These are phyloP conservation scores for Ichneumon xanthorius DNA, from an alignment of 2,888 invertebrate species.

Conservation along the genomic window DNA sequence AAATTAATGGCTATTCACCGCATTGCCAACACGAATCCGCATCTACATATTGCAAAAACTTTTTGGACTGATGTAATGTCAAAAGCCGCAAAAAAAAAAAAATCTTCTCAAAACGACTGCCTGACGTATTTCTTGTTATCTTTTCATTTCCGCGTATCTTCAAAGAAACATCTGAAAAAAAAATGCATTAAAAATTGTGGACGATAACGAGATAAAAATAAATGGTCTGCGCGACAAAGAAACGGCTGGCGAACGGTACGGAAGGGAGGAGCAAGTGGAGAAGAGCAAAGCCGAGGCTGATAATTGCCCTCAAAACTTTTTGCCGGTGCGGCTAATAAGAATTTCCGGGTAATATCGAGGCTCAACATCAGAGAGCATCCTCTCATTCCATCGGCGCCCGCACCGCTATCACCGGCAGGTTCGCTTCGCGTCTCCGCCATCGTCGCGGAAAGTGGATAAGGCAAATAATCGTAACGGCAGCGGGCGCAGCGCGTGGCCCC, in stretches of 20 bases:
- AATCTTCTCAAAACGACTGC: background rate
- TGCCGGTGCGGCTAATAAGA: constrained; percentile 18
- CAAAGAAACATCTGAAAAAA: background rate
- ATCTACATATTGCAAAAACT: too few species aligned
- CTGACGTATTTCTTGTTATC: background rate
- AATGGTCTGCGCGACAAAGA: background rate
- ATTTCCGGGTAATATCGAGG: constrained; percentile 13
- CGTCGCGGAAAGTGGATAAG: constrained; percentile 38
- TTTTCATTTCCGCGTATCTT: background rate
- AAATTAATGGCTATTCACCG: too few species aligned
- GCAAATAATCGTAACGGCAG: constrained; percentile 33
- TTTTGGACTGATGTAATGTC: too few species aligned
- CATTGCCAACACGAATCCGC: too few species aligned
- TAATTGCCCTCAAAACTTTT: constrained; percentile 27
- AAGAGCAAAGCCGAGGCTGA: constrained; percentile 11
- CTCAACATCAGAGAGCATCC: background rate
- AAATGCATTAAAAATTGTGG: constrained; percentile 2
- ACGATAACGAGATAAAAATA: background rate
- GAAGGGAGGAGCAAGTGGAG: background rate
- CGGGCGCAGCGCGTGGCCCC: background rate
- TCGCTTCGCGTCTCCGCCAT: constrained; percentile 8
- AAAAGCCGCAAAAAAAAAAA: too few species aligned
- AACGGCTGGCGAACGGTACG: background rate
- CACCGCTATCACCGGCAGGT: background rate
- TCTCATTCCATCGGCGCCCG: background rate